Base-by-base conservation (phyloP, 2,797 vertebrate genomes). In the Salmo trutta region DNA sequence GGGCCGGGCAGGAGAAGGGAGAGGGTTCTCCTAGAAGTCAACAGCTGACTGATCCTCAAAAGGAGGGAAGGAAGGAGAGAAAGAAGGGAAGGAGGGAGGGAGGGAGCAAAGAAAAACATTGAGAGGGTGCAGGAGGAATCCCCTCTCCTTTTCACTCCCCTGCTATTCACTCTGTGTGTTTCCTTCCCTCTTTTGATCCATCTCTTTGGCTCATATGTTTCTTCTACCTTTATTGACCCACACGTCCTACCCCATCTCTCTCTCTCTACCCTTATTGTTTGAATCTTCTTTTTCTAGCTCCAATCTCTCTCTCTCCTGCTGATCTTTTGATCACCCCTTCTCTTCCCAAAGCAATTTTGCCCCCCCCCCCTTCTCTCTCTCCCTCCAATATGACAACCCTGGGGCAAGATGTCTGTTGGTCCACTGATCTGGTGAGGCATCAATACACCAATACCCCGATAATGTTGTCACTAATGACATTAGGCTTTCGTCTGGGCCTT, bases 31-130 rank as follows among this genome's bases (percentile, higher is more conserved):
- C 73, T 76, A 56, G 71, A 64, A 77, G 73, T 80, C 79, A 75
- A 77, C 79, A 79, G 75, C 82, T 79, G 76, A 87, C 81, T 84
- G 86, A 85, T 83, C 82, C 80, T 85, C 77, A 31, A 36, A 65
- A 29, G 47, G 73, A 69, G 62, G 17, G 67, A n/a, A 24, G 36
- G 27, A 56, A 56, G 75, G 54, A 47, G 41, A 12, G 41, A 47
- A 12, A 12, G 41, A 47, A 47, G 41, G 41, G 41, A 47, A 12
- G 41, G 10, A 47, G 41, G 2, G 15, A 47, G 41, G 2, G 15
- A 21, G 66, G 5, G 33, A 31, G 51, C 36, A 36, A 33, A 64
- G 56, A 67, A 64, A 71, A 64, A 76, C 47, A 71, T 47, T 47
- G 41, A 47, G 41, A 47, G 41, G 10, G 41, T 47, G 41, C 41